Base-by-base conservation (phyloP, 2,888 invertebrate species). In the Xanthia togata region DNA sequence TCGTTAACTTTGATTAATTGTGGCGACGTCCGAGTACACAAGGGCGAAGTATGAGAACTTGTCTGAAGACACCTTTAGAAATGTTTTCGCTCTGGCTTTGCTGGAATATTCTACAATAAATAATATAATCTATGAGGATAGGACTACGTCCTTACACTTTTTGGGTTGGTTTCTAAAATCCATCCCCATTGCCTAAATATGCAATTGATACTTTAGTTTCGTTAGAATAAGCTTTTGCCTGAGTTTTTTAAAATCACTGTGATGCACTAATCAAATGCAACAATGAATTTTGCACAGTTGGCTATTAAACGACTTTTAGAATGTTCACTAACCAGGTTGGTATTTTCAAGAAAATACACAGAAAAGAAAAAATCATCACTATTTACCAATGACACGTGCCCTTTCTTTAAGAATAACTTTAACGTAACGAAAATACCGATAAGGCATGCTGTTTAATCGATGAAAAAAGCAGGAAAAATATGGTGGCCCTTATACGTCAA, bases 1-100 rank as follows among this genome's bases (percentile, higher is more conserved):
- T 92, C 91, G 90, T 90, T 89, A 89, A 85, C 85, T 88, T 88
- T 91, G 93, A 93, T 92, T 90, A 93, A 93, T 91, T 88, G 91
- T 84, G 87, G 86, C 76, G 87, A 88, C 86, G 80, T 76, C 83
- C 73, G 70, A 81, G 71, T 47, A 47, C 60, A 60, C 53, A 14
- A 57, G 35, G 47, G 53, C 44, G 44, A 64, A 35, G 35, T 62
- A 73, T 63, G 53, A 70, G 47, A 83, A 79, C 65, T 60, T 73
- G 57, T 59, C 53, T 67, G n/a, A 47, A 74, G 26, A 59, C 53
- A 67, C 41, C 31, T 80, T 55, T 59, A 31, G 9, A 47, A 44
- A 74, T 57, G 44, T 65, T 65, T 41, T 31, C 47, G 17, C 20
- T 35, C 23, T 73, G 53, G 47, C 44, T 70, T 70, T 67, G 69